A percentile compares a stretch with the other conserved stretches of the same genome.
Evolutionary conservation across 2,113 vertebrate genomes (phyloP).

Genomic region (Haplochromis vanheusdeni): DNA sequence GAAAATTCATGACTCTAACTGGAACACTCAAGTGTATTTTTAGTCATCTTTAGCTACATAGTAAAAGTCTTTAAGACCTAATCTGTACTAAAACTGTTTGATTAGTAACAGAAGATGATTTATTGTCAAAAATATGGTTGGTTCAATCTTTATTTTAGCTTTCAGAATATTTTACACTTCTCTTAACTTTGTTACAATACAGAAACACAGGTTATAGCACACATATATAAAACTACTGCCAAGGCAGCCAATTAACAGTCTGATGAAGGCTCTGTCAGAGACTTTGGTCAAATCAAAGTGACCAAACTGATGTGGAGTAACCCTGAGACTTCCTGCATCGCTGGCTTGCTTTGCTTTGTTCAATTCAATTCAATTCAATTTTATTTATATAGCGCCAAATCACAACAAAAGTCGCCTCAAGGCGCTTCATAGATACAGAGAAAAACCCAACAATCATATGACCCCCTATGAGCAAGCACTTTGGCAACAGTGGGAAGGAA

Average conservation of each 20-base stretch:
- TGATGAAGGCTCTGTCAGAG: not conserved
- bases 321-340: not conserved
- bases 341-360: not conserved
- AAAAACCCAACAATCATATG: no score
- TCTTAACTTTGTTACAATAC: not conserved
- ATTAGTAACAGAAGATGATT: not conserved
- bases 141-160: not conserved
- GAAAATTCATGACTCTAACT: not conserved
- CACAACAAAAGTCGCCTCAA: no score
- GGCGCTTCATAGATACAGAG: no score
- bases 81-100: not conserved
- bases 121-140: not conserved
- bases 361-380: no score
- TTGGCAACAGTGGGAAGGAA: no score
- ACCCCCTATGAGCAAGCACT: no score
- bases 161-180: not conserved
- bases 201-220: not conserved
- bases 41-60: not conserved
- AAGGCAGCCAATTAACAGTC: not conserved
- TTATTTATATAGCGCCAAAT: no score
- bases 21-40: not conserved
- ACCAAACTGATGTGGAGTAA: not conserved
- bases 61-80: not conserved
- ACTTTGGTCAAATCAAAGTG: not conserved
- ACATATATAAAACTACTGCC: accelerated